phyloP scores from a whole-genome alignment of 2,797 vertebrate species.

The Hephaestus fuliginosus region DNA sequence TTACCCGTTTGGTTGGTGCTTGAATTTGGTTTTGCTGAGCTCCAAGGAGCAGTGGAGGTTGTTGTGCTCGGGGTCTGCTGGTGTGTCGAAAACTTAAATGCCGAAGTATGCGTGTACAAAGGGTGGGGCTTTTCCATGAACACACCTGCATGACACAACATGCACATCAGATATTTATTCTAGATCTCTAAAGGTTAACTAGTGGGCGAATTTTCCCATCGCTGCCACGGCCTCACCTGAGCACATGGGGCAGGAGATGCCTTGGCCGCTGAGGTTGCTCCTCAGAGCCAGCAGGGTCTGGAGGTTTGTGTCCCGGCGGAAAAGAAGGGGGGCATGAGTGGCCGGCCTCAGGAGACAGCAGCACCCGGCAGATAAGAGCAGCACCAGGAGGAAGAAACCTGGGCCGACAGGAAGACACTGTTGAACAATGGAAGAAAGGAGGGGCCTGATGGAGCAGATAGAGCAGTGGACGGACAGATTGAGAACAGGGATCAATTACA shows the following conservation, averaged over 20 bases:
- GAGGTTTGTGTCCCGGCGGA: constrained; percentile 95
- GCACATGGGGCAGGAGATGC: constrained; percentile 96
- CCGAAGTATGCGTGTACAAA: constrained; percentile 87
- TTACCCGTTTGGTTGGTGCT: constrained; percentile 73
- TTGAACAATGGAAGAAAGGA: constrained; percentile 48
- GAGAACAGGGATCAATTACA: constrained; percentile 50
- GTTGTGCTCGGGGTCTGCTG: constrained; percentile 44
- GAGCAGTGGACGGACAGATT: constrained; percentile 38
- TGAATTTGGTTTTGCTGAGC: constrained; percentile 47
- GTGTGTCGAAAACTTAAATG: constrained; percentile 86
- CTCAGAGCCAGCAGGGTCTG: constrained; percentile 95
- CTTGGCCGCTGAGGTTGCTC: constrained; percentile 97
- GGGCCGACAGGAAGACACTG: constrained; percentile 46
- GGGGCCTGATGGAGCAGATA: constrained; percentile 44
- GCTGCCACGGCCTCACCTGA: constrained; percentile 88
- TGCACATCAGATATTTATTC: constrained; percentile 2
- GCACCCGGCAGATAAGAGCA: constrained; percentile 92
- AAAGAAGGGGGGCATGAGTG: constrained; percentile 94
- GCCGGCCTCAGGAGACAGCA: constrained; percentile 93
- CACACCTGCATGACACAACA: constrained; percentile 86
- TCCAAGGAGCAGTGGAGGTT: constrained; percentile 43
- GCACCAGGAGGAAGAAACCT: constrained; percentile 91
- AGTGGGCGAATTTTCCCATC: background rate
- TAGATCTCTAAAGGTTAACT: background rate
- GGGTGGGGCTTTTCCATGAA: constrained; percentile 97